Evolutionary conservation across 2,113 vertebrate species (phyloP), one percentile per base, ranked within the genome.

Genomic region (Herpailurus yagouaroundi): DNA sequence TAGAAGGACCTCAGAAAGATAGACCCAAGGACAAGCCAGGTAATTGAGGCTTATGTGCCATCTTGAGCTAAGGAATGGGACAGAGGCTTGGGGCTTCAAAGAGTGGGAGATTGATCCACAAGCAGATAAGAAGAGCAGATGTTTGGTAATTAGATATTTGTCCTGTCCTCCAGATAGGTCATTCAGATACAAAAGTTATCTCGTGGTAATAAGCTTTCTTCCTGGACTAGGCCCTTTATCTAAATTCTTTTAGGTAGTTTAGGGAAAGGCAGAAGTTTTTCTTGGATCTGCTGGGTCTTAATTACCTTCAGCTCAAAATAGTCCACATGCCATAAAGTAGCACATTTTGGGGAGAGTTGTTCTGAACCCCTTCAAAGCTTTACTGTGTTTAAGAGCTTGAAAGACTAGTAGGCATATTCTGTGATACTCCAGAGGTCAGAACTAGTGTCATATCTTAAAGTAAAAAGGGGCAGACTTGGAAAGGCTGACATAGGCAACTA

Each of bases 341-440:
- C 38, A 45, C 73, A 76, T 76, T 76, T 45, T 29, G 25, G 73
- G 25, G 73, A 27, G 73, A 45, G 13, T 76, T 76, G 25, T 48
- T 76, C 41, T 76, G 73, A 48, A 76, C 27, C 41, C 41, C 73
- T 76, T 76, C 41, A 76, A 41, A 48, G 13, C 38, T 76, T 90
- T 92, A 55, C 23, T 90, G 8, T 92, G 23, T 97, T 85, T 31
- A 95, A 71, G 55, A 81, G 11, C 25, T 69, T 93, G 31, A 85
- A 89, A 66, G 36, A 29, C 45, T 95, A 15, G 36, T 89, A 89
- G 57, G 33, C 29, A 74, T 77, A 55, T 68, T 95, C 21, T 94
- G 27, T 36, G 76, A 85, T 63, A 71, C 21, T 60, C 45, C 66
- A 95, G 80, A 71, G 50, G 12, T 94, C 69, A 87, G 45, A 83